Conservation (phyloP, 2,113 vertebrate species). For the Phaethon lepturus region DNA sequence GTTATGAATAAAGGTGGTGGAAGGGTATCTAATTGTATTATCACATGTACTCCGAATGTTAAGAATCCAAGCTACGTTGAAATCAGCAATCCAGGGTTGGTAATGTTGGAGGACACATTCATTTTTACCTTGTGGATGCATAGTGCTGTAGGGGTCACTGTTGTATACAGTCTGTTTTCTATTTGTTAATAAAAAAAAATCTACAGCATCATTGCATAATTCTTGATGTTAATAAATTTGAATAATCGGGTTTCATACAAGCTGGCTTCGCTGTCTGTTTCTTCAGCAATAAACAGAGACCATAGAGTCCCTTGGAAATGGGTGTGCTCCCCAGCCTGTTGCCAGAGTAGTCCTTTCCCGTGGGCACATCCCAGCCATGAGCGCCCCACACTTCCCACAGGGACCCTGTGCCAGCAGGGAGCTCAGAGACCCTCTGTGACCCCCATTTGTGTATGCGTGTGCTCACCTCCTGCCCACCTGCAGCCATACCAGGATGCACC, state of each 20-base stretch:
- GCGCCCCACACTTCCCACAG: fast-evolving
- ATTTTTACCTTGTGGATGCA: slow-evolving; percentile 98
- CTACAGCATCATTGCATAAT: slow-evolving; percentile 88
- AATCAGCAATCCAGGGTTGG: slow-evolving; percentile 81
- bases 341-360: background rate
- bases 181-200: slow-evolving; percentile 94
- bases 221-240: slow-evolving; percentile 98
- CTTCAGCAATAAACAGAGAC: slow-evolving; percentile 30
- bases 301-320: background rate
- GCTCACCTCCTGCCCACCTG: background rate
- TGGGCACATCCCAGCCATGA: background rate
- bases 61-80: slow-evolving; percentile 73
- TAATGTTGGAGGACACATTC: slow-evolving; percentile 83
- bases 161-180: slow-evolving; percentile 98
- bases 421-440: background rate
- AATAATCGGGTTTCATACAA: slow-evolving; percentile 93
- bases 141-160: slow-evolving; percentile 89
- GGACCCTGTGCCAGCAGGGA: background rate
- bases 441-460: background rate
- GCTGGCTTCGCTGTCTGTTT: slow-evolving; percentile 75
- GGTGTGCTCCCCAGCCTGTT: background rate
- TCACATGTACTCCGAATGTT: slow-evolving; percentile 70
- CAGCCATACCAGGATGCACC: fast-evolving
- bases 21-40: slow-evolving; percentile 83
- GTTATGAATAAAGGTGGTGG: slow-evolving; percentile 82